These are phyloP conservation scores for Mola mola DNA, from an alignment of 2,113 vertebrate genomes.

Conservation along the genomic window DNA sequence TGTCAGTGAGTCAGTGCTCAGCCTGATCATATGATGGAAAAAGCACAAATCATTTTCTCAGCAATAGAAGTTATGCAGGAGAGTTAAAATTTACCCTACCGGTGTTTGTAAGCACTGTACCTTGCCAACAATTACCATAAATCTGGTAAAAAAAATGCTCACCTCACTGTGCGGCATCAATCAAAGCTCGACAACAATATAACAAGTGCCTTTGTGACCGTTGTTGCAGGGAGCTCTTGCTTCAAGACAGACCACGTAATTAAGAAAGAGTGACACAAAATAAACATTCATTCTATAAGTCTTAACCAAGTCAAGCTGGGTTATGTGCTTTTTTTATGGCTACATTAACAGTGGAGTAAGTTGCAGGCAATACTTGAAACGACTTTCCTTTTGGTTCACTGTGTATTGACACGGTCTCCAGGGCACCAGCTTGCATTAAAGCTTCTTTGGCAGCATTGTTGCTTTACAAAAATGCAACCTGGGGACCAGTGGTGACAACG, in stretches of 20 bases:
- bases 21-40: slow-evolving; percentile 18
- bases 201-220: slow-evolving; percentile 25
- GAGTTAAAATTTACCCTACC: slow-evolving; percentile 23
- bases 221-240: slow-evolving; percentile 29
- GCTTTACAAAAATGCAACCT: slow-evolving; percentile 62
- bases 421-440: slow-evolving; percentile 57
- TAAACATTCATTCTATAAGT: slow-evolving; percentile 10
- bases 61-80: slow-evolving; percentile 14
- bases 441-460: slow-evolving; percentile 66
- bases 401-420: slow-evolving; percentile 68
- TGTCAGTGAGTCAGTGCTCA: slow-evolving; percentile 8
- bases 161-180: slow-evolving; percentile 36
- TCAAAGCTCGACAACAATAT: slow-evolving; percentile 56
- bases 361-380: slow-evolving; percentile 58
- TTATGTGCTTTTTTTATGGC: slow-evolving; percentile 13
- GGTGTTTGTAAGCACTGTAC: slow-evolving; percentile 9
- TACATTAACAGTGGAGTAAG: slow-evolving; percentile 45
- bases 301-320: background rate
- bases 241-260: slow-evolving; percentile 45
- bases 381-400: slow-evolving; percentile 60
- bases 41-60: background rate
- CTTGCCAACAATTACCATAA: slow-evolving; percentile 37
- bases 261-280: slow-evolving; percentile 59
- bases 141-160: slow-evolving; percentile 24
- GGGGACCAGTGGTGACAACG: slow-evolving; percentile 44